Base-by-base conservation (phyloP, 2,797 vertebrate genomes). In the Picus viridis region DNA sequence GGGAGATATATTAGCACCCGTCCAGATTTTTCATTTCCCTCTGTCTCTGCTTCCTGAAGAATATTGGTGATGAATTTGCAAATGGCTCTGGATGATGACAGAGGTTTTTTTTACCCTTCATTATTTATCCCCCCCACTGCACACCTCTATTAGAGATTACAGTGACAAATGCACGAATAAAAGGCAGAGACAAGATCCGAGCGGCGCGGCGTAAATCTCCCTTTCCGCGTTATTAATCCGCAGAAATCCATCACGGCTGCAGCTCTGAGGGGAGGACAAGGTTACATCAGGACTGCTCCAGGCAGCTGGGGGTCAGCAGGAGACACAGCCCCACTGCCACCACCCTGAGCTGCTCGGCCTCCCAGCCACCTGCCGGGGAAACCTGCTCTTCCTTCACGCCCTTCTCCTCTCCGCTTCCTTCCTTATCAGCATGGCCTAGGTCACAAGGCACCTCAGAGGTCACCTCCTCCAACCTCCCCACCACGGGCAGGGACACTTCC, bases 61-160 rank as follows among this genome's bases (percentile, higher is more conserved):
- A 96, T 97, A 95, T 94, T 32, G 96, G 96, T 98, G 98, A 98
- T 98, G 98, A 97, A 98, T 98, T 98, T 98, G 98, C 98, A 98
- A 97, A 97, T 95, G 97, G 97, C 57, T 86, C 95, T 92, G 96
- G 95, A 93, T 96, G 96, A 96, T 98, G 98, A 97, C 97, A 97
- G 97, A 95, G 94, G 47, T 47, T 47, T 76, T 96, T 92, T 68
- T 90, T 83, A 95, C 85, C 93, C 93, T 97, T 95, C 96, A 88
- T 98, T 97, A 97, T 98, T 97, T 98, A 98, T 97, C 97, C 97
- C 96, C 95, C 97, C 94, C 95, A 71, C 94, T 54, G 91, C 94
- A 93, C 96, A 95, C 96, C 97, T 97, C 96, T 73, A 97, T 95
- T 90, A 93, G 98, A 97, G 97, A 97, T 97, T 97, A 96, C 96